These are phyloP conservation scores for Styela clava DNA, from an alignment of 23 tunicate species.

Conservation along the genomic window DNA sequence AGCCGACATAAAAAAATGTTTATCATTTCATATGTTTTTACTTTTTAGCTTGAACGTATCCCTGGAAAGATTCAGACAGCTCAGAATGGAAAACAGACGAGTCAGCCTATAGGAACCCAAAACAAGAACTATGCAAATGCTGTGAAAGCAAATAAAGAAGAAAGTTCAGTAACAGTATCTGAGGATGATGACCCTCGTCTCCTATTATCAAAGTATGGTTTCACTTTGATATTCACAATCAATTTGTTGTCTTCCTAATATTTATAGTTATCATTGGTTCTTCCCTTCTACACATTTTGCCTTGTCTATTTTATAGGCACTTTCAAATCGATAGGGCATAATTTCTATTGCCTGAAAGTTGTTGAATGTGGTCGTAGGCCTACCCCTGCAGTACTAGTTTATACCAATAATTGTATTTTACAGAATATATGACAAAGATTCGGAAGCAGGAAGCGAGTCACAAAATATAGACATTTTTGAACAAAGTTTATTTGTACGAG, in stretches of 20 bases:
- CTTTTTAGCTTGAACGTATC: constrained; percentile 61
- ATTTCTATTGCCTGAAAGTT: too few relatives aligned
- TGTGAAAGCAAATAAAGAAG: constrained; percentile 9
- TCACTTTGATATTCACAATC: too few relatives aligned
- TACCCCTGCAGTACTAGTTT: too few relatives aligned
- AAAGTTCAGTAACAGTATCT: background rate
- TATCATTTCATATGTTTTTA: too few relatives aligned
- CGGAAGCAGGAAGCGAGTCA: constrained; percentile 34
- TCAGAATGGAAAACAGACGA: constrained; percentile 22
- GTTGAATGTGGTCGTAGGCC: too few relatives aligned
- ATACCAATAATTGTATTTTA: too few relatives aligned
- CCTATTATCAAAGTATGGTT: constrained; percentile 43
- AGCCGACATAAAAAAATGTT: too few relatives aligned
- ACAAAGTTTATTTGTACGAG: constrained; percentile 62
- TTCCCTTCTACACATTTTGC: too few relatives aligned
- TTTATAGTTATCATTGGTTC: background rate
- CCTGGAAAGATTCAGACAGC: constrained; percentile 43
- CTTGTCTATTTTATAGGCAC: too few relatives aligned
- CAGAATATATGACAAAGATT: constrained; percentile 41
- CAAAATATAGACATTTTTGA: constrained; percentile 40
- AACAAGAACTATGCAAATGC: constrained; percentile 25
- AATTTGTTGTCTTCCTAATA: background rate
- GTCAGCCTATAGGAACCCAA: constrained; percentile 36
- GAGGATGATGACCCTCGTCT: constrained; percentile 54
- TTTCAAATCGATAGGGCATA: too few relatives aligned